Evolutionary conservation across 2,888 invertebrate species (phyloP), one percentile per base, ranked within the genome.

Genomic region (Gymnocheta viridis): DNA sequence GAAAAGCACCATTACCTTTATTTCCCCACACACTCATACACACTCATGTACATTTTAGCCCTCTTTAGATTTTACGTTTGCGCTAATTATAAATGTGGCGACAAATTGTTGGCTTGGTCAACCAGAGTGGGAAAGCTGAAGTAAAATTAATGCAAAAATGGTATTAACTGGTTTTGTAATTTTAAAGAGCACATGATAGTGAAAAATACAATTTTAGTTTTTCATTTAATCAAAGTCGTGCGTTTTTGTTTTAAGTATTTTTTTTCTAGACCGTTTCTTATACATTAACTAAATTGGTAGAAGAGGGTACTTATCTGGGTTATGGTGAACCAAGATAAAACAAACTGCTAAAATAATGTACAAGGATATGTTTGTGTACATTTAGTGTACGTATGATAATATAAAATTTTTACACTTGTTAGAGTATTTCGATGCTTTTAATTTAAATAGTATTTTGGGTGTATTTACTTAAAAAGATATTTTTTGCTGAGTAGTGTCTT

Each of bases 71-170:
- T 56, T 44, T 24, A 29, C 7, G 32, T 47, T 67, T 67, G 29
- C 32, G 14, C 22, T 66, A 58, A 58, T 58, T 73, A 58, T 54
- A 80, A 73, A 47, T 80, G 58, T 35, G 47, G 29, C 38, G 51
- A 38, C 38, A 49, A 60, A 69, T 51, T 62, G 62, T 69, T 69
- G n/a, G 60, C 19, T 27, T 56, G 64, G 79, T 56, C 49, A 56
- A 74, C 54, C 62, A 27, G 22, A 27, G 69, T 64, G 35, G 35
- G 44, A 54, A 69, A 56, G 69, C 44, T 64, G 69, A 82, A 62
- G 69, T 24, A 32, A 62, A 47, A 35, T 69, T 67, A 81, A 60
- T 67, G 67, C 17, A 73, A 67, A 58, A 60, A 51, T 74, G 9
- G 22, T 64, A 72, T 70, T 24, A 64, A 47, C n/a, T 47, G 19